These are phyloP conservation scores for Falco peregrinus DNA, from an alignment of 2,797 vertebrate species.

Conservation along the genomic window DNA sequence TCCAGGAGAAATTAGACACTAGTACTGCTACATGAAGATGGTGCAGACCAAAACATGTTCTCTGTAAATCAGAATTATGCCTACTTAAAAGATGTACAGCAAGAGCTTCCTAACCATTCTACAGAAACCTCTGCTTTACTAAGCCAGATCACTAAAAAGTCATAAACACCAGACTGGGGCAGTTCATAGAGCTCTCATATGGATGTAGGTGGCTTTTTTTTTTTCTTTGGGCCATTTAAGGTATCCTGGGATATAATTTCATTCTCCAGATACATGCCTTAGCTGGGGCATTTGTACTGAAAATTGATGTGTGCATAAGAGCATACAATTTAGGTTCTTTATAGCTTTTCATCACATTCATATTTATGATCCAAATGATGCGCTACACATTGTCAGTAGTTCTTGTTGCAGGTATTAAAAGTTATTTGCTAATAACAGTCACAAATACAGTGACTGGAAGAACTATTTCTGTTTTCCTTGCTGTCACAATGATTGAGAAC, in stretches of 20 bases:
- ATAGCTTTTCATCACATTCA: neutral
- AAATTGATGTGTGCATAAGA: fast-evolving
- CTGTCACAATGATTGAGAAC: neutral
- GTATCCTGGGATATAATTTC: neutral
- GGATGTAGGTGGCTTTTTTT: neutral
- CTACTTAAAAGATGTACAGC: neutral
- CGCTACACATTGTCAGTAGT: neutral
- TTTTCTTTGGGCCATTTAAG: neutral
- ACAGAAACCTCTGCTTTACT: neutral
- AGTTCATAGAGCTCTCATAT: neutral
- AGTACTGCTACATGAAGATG: neutral
- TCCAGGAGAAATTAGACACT: neutral
- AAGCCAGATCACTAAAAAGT: neutral
- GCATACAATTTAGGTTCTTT: neutral
- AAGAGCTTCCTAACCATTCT: neutral
- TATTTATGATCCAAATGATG: neutral
- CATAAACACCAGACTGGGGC: neutral
- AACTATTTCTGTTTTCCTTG: neutral
- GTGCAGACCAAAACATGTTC: neutral
- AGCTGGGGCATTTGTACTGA: neutral
- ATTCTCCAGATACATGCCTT: neutral
- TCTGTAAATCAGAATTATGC: neutral
- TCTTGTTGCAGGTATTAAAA: neutral
- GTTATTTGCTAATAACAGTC: neutral
- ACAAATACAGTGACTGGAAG: neutral